These are phyloP conservation scores for Caenorhabditis briggsae DNA, from an alignment of 1,140 invertebrate genomes.

Conservation along the genomic window DNA sequence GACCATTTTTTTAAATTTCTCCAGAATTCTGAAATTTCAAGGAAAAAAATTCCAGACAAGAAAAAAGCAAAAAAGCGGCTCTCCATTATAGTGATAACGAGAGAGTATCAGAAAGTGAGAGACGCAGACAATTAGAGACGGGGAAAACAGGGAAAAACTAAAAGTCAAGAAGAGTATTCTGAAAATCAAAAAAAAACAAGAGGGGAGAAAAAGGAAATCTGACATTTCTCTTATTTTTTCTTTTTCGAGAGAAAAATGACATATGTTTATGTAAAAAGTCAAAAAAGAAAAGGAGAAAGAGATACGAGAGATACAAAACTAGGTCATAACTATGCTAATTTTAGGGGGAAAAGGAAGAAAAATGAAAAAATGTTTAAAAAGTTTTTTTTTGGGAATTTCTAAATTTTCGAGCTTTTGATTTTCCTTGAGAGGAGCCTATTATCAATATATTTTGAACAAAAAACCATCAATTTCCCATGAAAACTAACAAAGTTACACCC, in stretches of 20 bases:
- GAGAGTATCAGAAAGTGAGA: no score
- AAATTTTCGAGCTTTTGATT: no score
- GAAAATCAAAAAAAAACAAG: not conserved
- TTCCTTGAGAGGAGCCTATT: no score
- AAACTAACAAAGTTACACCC: no score
- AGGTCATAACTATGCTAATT: conserved; percentile 52
- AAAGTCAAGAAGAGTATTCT: not conserved
- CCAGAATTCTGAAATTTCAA: no score
- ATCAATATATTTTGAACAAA: no score
- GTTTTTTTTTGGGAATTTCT: no score
- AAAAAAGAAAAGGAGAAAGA: not conserved
- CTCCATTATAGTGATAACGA: no score
- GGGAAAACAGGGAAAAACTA: not conserved
- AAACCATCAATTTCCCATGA: no score
- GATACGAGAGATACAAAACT: not conserved
- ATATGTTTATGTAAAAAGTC: conserved; percentile 42
- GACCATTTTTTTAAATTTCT: no score
- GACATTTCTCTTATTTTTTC: conserved; percentile 15
- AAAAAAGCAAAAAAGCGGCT: not conserved
- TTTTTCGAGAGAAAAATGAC: not conserved
- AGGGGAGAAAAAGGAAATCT: conserved; percentile 31
- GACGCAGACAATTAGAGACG: no score
- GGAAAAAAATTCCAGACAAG: not conserved
- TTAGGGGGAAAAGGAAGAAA: not conserved
- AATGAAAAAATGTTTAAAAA: no score